Base-by-base conservation (phyloP, 1,140 invertebrate genomes). In the Phortica variegata region DNA sequence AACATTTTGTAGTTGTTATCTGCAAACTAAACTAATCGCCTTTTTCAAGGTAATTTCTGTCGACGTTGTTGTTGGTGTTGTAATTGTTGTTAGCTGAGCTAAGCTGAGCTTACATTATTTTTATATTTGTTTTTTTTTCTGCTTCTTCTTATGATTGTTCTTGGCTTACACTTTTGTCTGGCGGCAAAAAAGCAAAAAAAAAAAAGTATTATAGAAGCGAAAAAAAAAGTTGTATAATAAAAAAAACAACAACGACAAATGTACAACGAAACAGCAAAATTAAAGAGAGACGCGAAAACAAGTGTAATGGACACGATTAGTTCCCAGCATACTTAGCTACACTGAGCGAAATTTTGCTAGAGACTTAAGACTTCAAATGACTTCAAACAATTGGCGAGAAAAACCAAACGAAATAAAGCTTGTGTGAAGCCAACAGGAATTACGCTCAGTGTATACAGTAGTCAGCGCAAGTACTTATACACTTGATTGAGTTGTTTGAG, bases 261-360 rank as follows among this genome's bases (percentile, higher is more conserved):
- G n/a, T 8, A 43, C 23, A 15, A 20, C 23, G 5, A 29, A 34
- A 31, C 31, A 18, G 33, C 29, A 29, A 15, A 32, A 33, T 12
- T 19, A 46, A 33, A 36, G 47, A n/a, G n/a, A n/a, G n/a, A n/a
- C n/a, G n/a, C n/a, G n/a, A n/a, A n/a, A 34, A 51, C 49, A 56
- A 52, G 53, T 56, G 60, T 60, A 58, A 60, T 60, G 60, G 44
- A 57, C 54, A 49, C 52, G 48, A 47, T 60, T 19, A 54, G 63
- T 63, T 66, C 62, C 62, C 62, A 62, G 33, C 7, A 15, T 34
- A 34, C 33, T 34, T 34, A 34, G 45, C 37, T 40, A 23, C 43
- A 47, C 36, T 42, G 32, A 44, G 37, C 32, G 40, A 45, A 49
- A 52, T 29, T 38, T 42, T 29, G 6, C 6, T 29, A 29, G 26